These are phyloP conservation scores for Scaeva pyrastri DNA, from an alignment of 2,888 invertebrate genomes.

Conservation along the genomic window DNA sequence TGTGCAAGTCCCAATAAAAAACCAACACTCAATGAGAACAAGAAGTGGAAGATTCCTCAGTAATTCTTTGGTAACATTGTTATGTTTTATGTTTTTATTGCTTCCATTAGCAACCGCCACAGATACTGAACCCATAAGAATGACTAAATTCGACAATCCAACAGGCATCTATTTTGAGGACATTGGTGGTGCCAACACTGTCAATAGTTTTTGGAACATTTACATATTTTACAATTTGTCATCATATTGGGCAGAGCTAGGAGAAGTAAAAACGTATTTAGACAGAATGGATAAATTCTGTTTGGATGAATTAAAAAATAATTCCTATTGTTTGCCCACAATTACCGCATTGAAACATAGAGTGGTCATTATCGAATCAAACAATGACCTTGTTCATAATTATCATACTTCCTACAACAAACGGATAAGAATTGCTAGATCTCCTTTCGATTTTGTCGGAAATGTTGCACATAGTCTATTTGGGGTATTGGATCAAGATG, in stretches of 20 bases:
- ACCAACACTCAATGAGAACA: background rate
- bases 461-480: background rate
- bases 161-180: too few species aligned
- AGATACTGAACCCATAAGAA: background rate
- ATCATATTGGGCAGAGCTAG: background rate
- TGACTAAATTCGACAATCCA: too few species aligned
- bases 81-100: background rate
- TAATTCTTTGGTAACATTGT: background rate
- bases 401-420: background rate
- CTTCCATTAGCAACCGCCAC: background rate
- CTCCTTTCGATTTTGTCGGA: background rate
- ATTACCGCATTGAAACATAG: background rate
- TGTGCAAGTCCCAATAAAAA: background rate
- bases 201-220: too few species aligned
- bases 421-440: background rate
- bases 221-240: background rate
- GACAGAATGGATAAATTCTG: too few species aligned
- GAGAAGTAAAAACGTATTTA: too few species aligned
- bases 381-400: background rate
- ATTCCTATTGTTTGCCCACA: background rate
- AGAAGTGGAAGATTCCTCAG: background rate
- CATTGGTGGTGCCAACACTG: too few species aligned
- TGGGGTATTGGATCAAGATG: too few species aligned
- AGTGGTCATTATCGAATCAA: background rate
- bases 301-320: background rate